Evolutionary conservation across 2,113 vertebrate species (phyloP).

Genomic region (Ardeotis arabs): DNA sequence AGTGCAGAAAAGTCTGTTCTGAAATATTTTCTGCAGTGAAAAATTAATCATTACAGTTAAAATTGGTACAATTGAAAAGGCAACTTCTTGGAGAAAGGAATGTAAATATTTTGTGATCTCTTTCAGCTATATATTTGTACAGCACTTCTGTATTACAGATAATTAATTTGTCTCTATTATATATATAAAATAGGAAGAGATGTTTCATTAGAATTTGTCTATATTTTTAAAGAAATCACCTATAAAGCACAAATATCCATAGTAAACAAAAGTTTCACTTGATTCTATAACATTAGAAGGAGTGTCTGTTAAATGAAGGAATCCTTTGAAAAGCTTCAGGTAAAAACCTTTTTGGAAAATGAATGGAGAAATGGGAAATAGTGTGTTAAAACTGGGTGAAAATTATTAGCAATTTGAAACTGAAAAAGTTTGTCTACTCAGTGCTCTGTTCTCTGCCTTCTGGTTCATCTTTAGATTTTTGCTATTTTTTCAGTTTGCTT

Average conservation of each 20-base stretch:
- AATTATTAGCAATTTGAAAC: slow-evolving; percentile 14
- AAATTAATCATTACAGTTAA: not conserved
- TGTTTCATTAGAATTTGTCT: not conserved
- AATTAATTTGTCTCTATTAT: not conserved
- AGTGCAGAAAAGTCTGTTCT: not conserved
- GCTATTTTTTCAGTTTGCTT: slow-evolving; percentile 11
- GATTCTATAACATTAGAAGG: not conserved
- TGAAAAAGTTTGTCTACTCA: not conserved
- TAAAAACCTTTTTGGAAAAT: not conserved
- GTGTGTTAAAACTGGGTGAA: not conserved
- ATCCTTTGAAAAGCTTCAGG: not conserved
- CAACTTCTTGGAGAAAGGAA: not conserved
- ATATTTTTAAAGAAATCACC: not conserved
- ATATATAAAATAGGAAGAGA: not conserved
- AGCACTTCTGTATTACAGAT: not conserved
- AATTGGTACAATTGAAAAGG: not conserved
- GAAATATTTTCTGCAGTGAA: not conserved
- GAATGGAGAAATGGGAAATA: not conserved
- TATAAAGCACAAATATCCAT: not conserved
- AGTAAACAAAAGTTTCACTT: not conserved
- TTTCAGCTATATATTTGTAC: not conserved
- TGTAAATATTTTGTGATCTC: not conserved
- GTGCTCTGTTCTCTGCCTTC: not conserved
- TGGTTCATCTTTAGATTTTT: slow-evolving; percentile 13
- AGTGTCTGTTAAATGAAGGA: not conserved